Evolutionary conservation across 2,888 invertebrate species (phyloP), one percentile per base, ranked within the genome.

Genomic region (Agrochola macilenta): DNA sequence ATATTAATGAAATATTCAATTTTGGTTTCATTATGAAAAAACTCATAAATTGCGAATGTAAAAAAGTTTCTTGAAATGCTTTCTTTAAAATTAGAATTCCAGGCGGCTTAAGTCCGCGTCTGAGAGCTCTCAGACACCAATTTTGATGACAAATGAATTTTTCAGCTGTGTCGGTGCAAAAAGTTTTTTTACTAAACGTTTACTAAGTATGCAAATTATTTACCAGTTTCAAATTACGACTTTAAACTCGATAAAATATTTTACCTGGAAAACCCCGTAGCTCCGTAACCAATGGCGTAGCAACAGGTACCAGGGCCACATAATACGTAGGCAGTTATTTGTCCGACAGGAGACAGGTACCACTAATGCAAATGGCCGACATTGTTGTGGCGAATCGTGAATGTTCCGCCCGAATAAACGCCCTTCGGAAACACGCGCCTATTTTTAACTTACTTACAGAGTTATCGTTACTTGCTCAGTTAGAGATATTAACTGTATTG

Each of bases 291-390:
- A 65, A 61, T 63, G 46, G 71, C 57, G 57, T 78, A 82, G 78
- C 71, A 75, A 83, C 74, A 60, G 52, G 83, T 69, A 74, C 74
- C 69, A 66, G 69, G 69, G 49, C 14, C n/a, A 64, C 72, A 83
- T 70, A 78, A 68, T 83, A 75, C 60, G 74, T 72, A 73, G 65
- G 69, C 63, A 74, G 74, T 73, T 83, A 64, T 77, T 78, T 70
- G 74, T 75, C 23, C 49, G 60, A 73, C 76, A 74, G 66, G 74
- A 74, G 84, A 74, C 74, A 72, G 72, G 72, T 79, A 76, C 61
- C 83, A 73, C 49, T 74, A 80, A 84, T 75, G 65, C 81, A 80
- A 85, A 87, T 78, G 77, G 73, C 74, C 58, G 81, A 73, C 84
- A 84, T 87, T 74, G 65, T 78, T 81, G 79, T 39, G 84, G 71